These are phyloP conservation scores for Plectropomus leopardus DNA, from an alignment of 2,113 vertebrate genomes.

Conservation along the genomic window DNA sequence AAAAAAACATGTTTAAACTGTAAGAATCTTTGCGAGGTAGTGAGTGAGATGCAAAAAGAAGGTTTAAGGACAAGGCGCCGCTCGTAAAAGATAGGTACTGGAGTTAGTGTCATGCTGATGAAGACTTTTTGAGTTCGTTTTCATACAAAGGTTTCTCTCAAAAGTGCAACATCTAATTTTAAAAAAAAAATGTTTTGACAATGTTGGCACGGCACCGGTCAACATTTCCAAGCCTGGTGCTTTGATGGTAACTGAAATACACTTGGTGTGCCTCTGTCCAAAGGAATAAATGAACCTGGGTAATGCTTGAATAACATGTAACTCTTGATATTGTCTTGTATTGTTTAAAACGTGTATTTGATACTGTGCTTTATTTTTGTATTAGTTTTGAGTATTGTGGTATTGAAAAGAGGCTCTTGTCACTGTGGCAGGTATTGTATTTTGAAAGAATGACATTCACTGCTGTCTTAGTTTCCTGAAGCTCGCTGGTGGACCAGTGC, in stretches of 20 bases:
- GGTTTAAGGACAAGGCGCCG: constrained; percentile 43
- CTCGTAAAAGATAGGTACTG: constrained; percentile 62
- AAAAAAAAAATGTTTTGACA: background rate
- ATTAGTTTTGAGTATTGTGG: constrained; percentile 48
- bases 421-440: constrained; percentile 54
- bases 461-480: constrained; percentile 49
- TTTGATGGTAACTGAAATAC: constrained; percentile 67
- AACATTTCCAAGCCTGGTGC: constrained; percentile 56
- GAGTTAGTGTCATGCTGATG: constrained; percentile 45
- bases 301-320: constrained; percentile 87
- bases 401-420: constrained; percentile 40
- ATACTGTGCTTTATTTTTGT: constrained; percentile 75
- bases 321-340: constrained; percentile 77
- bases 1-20: constrained; percentile 25
- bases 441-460: constrained; percentile 31
- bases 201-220: constrained; percentile 58
- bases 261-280: constrained; percentile 82
- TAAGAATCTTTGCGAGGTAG: constrained; percentile 59
- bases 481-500: background rate
- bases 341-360: constrained; percentile 72
- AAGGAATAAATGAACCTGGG: constrained; percentile 86
- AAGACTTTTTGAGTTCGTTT: constrained; percentile 37
- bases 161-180: constrained; percentile 25
- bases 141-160: constrained; percentile 50
- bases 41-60: constrained; percentile 51